Evolutionary conservation across 2,113 vertebrate genomes (phyloP).

Genomic region (Rattus rattus): DNA sequence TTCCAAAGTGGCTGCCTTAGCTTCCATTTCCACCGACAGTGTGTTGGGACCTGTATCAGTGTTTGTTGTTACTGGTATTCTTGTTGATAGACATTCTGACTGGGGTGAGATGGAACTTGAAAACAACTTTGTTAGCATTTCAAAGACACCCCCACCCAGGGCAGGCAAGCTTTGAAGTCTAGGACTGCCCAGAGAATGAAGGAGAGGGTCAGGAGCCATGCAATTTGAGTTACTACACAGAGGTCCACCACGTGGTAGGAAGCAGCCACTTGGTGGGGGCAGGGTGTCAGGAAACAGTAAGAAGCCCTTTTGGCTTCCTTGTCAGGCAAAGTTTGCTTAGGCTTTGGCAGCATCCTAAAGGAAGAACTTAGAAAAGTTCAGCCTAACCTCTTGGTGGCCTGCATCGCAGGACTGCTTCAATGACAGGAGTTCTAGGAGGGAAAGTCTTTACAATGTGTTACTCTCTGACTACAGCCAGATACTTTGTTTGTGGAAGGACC

Average conservation of each 20-base stretch:
- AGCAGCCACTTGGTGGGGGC: background rate
- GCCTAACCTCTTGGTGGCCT: background rate
- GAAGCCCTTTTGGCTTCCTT: background rate
- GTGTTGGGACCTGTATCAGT: background rate
- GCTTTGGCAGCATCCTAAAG: background rate
- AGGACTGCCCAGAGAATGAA: background rate
- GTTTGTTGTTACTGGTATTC: too few species aligned
- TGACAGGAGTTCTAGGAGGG: background rate
- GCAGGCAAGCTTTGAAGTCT: background rate
- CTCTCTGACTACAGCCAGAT: background rate
- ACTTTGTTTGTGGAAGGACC: background rate
- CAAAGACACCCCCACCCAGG: background rate
- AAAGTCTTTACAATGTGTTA: background rate
- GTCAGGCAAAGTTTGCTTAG: background rate
- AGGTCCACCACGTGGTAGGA: background rate
- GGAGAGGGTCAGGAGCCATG: background rate
- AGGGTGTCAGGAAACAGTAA: background rate
- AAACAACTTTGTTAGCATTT: background rate
- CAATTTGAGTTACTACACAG: background rate
- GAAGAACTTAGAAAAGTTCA: background rate
- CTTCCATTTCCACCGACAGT: background rate
- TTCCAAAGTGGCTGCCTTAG: background rate
- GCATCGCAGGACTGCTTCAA: background rate
- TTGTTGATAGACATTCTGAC: background rate
- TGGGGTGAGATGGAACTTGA: background rate